phyloP scores from a whole-genome alignment of 1,140 invertebrate species.

The Drosophila subobscura region DNA sequence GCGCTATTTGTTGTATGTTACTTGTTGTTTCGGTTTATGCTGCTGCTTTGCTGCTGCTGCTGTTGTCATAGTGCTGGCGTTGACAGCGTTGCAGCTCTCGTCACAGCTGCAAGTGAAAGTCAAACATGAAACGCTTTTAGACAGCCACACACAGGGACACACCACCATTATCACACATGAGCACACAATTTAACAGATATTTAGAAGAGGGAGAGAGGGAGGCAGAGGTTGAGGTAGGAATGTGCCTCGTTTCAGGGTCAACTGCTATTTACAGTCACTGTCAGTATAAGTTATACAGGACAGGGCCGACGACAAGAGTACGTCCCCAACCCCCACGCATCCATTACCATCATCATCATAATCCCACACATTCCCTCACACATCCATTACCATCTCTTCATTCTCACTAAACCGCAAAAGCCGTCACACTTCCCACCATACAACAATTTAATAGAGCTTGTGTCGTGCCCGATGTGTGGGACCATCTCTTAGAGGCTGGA shows the following conservation, averaged over 20 bases:
- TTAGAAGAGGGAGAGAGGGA: conserved; percentile 14
- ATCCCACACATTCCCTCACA: conserved; percentile 56
- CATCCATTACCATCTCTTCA: conserved; percentile 32
- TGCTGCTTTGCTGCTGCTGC: conserved; percentile 23
- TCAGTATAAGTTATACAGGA: conserved; percentile 41
- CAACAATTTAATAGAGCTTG: conserved; percentile 26
- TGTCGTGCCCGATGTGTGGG: conserved; percentile 2
- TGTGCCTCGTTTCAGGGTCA: conserved; percentile 69
- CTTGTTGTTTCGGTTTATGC: conserved; percentile 19
- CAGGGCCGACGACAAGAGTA: conserved; percentile 22
- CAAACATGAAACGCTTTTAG: conserved; percentile 67
- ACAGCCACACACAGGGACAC: conserved; percentile 25
- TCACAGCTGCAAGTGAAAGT: conserved; percentile 79
- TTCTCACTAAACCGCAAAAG: conserved; percentile 35
- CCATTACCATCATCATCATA: conserved; percentile 40
- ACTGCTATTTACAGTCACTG: conserved; percentile 64
- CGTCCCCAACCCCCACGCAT: conserved; percentile 40
- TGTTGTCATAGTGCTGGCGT: conserved; percentile 51
- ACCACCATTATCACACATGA: conserved; percentile 35
- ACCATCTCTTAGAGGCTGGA: conserved; percentile 24
- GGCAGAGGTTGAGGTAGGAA: conserved; percentile 25
- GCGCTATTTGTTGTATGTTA: conserved; percentile 7
- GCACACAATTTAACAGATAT: conserved; percentile 55
- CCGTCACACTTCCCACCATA: conserved; percentile 54
- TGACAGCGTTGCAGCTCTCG: conserved; percentile 60